A percentile compares a stretch with the other conserved stretches of the same genome.
Conservation (phyloP, 2,797 vertebrate genomes). For the Parambassis ranga region DNA sequence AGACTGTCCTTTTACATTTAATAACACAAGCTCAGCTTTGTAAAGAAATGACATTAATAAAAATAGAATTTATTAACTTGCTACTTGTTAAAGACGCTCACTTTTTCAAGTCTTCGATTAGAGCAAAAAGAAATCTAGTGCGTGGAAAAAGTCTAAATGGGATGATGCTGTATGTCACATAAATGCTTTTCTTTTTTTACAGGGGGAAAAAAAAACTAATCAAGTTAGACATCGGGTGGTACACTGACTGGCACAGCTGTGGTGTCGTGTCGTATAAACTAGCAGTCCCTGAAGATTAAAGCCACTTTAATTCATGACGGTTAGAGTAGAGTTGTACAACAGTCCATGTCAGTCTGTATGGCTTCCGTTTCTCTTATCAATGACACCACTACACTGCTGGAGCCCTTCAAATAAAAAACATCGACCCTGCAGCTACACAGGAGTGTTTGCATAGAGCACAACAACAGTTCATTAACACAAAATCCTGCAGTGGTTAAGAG, state of each 20-base stretch:
- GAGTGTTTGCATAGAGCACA: conserved; percentile 18
- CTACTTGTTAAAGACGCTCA: conserved; percentile 26
- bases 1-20: conserved; percentile 57
- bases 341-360: conserved; percentile 45
- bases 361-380: conserved; percentile 31
- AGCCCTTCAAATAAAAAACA: conserved; percentile 39
- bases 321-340: conserved; percentile 12
- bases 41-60: conserved; percentile 46
- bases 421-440: conserved; percentile 17
- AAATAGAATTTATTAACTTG: conserved; percentile 54
- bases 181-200: conserved; percentile 50
- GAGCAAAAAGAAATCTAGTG: conserved; percentile 55
- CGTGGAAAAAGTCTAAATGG: conserved; percentile 44
- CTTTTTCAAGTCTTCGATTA: conserved; percentile 22
- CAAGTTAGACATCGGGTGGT: conserved; percentile 14
- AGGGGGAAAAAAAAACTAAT: conserved; percentile 24
- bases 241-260: conserved; percentile 6
- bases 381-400: conserved; percentile 21
- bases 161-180: conserved; percentile 13
- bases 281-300: conserved; percentile 22
- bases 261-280: conserved; percentile 1
- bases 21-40: conserved; percentile 50
- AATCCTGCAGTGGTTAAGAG: conserved; percentile 29
- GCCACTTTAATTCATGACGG: conserved; percentile 5
- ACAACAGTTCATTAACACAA: conserved; percentile 22